Percentiles rank a stretch among this genome's conserved stretches.
Evolutionary conservation across 2,888 invertebrate species (phyloP).

Genomic region (Neoitamus cyanurus): DNA sequence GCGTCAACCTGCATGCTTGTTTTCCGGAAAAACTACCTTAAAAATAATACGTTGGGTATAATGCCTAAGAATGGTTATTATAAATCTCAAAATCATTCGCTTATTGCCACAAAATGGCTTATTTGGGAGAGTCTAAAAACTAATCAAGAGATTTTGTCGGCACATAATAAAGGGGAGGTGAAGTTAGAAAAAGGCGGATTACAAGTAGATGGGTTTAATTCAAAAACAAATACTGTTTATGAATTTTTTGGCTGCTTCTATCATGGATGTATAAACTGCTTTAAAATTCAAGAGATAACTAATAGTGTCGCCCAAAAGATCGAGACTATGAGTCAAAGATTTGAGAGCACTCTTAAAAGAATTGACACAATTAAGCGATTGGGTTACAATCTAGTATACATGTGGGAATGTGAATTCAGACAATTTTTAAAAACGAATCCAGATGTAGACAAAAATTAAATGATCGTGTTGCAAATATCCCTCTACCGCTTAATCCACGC

Average conservation of each 20-base stretch:
- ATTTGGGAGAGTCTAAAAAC: too few species aligned
- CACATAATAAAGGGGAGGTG: not conserved
- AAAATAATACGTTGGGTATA: too few species aligned
- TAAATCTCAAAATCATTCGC: too few species aligned
- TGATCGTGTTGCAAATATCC: not conserved
- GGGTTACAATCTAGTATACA: too few species aligned
- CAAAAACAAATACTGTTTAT: too few species aligned
- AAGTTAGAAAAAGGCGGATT: not conserved
- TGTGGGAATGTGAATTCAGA: conserved; percentile 12
- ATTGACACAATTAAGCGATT: not conserved
- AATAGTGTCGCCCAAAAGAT: not conserved
- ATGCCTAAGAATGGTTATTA: too few species aligned
- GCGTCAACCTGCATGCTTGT: too few species aligned
- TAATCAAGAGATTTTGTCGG: not conserved
- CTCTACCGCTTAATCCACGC: too few species aligned
- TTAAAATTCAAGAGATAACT: not conserved
- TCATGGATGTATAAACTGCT: conserved; percentile 22
- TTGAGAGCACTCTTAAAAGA: not conserved
- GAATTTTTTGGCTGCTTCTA: conserved; percentile 8
- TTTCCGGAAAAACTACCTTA: too few species aligned
- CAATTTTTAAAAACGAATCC: not conserved
- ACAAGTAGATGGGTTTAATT: not conserved
- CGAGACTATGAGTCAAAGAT: not conserved
- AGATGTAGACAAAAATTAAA: not conserved
- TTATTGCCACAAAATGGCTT: too few species aligned